A percentile compares a stretch with the other conserved stretches of the same genome.
phyloP scores from a whole-genome alignment of 2,113 vertebrate species.

The Oxyruncus cristatus region DNA sequence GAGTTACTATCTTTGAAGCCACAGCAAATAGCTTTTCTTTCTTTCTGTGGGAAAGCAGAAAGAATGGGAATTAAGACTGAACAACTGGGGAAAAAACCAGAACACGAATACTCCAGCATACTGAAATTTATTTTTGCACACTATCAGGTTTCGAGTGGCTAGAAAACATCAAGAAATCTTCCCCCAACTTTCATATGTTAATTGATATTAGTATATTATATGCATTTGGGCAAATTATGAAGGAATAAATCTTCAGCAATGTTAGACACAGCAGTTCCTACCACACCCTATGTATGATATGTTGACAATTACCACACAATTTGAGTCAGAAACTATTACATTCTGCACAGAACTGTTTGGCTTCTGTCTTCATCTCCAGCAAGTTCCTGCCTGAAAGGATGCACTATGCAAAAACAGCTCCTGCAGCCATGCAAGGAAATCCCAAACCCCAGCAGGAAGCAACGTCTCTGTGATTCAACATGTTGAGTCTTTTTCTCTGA shows the following conservation, averaged over 20 bases:
- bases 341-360: background rate
- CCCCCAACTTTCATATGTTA: background rate
- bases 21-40: background rate
- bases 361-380: background rate
- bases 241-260: background rate
- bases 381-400: background rate
- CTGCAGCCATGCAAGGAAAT: conserved; percentile 25
- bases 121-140: background rate
- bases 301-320: conserved; percentile 6
- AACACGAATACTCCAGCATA: background rate
- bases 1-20: background rate
- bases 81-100: background rate
- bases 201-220: background rate
- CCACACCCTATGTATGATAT: background rate
- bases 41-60: background rate
- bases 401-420: background rate
- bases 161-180: background rate
- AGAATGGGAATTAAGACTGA: background rate
- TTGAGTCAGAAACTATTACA: conserved; percentile 24
- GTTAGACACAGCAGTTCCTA: background rate
- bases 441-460: conserved; percentile 34
- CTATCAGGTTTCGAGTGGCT: background rate
- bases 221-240: background rate
- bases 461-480: background rate
- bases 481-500: background rate